Evolutionary conservation across 2,797 vertebrate species (phyloP).

Genomic region (Hydrophis major): DNA sequence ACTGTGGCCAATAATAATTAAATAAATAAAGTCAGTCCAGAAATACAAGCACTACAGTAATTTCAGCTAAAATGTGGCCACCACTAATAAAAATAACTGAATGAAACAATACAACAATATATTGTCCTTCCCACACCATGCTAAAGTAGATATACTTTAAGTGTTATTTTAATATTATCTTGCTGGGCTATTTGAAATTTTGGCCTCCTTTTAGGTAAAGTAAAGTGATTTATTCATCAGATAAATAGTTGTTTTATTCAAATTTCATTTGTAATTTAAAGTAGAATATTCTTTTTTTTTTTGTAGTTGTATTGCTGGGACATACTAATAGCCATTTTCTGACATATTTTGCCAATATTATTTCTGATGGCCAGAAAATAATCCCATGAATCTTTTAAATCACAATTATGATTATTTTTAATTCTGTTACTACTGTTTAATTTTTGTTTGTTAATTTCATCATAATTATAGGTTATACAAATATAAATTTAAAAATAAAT

Average conservation of each 20-base stretch:
- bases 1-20: no score
- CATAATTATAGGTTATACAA: background rate
- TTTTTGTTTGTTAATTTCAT: background rate
- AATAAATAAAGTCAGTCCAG: no score
- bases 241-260: background rate
- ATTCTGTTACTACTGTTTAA: background rate
- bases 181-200: background rate
- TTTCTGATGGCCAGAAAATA: background rate
- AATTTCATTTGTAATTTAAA: background rate
- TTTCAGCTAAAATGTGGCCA: no score
- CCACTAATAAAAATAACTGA: no score
- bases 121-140: background rate
- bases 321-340: background rate
- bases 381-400: background rate
- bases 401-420: background rate
- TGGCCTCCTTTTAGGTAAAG: background rate
- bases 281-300: background rate
- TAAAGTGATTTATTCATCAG: background rate
- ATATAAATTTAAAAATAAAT: background rate
- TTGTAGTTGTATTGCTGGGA: background rate
- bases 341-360: background rate
- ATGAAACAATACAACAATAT: no score
- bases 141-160: background rate
- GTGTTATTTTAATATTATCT: background rate
- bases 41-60: no score